Evolutionary conservation across 2,797 vertebrate species (phyloP), one percentile per base, ranked within the genome.

Genomic region (Sorex maritimensis): DNA sequence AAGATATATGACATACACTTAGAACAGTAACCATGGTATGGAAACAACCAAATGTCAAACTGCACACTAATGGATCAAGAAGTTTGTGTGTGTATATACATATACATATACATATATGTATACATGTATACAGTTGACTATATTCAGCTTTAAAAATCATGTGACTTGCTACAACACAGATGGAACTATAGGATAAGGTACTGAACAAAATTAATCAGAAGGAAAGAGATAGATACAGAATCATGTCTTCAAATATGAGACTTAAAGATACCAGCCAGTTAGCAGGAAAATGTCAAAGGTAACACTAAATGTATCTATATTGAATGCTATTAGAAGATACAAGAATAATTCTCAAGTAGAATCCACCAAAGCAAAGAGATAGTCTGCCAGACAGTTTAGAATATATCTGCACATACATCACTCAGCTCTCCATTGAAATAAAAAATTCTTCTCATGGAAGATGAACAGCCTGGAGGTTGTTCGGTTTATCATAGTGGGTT

Each of bases 401-500:
- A 91, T 93, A 81, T 87, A 91, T 80, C 69, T 91, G 28, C 61
- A 44, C 30, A 65, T 88, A 61, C 13, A 90, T 96, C 82, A 92
- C 34, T 94, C 71, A 90, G 65, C 7, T 93, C 34, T 19, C 41
- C 84, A 92, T 4, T 87, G 77, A 92, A 95, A 95, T 61, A 23
- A 84, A 86, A 95, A 93, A 96, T 95, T 24, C 2, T 88, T 28
- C n/a, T 93, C 23, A 38, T 58, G 63, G 52, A 81, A 94, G 58
- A 89, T 75, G 78, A 94, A 81, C 34, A 94, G 71, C 73, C 81
- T 93, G 44, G 65, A 92, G 71, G 49, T 46, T 93, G 28, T 75
- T 97, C 9, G 52, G 4, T 97, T 96, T 94, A 55, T 90, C 55
- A 95, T 81, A 88, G 69, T 23, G 5, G 0, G 11, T 78, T 81